Conservation (phyloP, 2,113 vertebrate species). For the Psephotus haematonotus region DNA sequence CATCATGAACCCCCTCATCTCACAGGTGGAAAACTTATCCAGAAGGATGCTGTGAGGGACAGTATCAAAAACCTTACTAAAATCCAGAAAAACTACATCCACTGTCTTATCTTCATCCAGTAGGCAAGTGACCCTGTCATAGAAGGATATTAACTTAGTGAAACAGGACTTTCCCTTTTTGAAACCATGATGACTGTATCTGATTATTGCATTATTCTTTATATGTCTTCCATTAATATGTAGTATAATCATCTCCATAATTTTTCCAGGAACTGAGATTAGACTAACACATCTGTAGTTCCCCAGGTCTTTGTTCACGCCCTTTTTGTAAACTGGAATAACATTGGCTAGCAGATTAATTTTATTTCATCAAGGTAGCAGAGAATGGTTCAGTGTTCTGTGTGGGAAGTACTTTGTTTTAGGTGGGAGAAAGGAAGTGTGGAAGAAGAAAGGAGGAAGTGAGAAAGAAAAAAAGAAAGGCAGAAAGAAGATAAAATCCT, state of each 20-base stretch:
- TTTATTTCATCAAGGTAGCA: neutral
- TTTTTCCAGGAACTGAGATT: neutral
- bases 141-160: neutral
- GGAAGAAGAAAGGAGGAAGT: neutral
- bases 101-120: neutral
- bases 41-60: neutral
- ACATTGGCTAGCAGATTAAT: neutral
- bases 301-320: rapidly evolving
- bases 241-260: neutral
- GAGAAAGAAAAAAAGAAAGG: neutral
- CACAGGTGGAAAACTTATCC: neutral
- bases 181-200: neutral
- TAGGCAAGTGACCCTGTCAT: neutral
- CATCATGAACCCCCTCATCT: rapidly evolving
- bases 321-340: neutral
- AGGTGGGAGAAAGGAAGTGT: neutral
- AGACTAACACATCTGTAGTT: neutral
- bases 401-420: neutral
- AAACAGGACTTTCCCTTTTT: neutral
- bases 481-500: neutral
- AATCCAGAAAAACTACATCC: neutral
- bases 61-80: neutral
- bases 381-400: neutral
- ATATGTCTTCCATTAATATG: neutral
- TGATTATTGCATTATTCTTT: neutral